Conservation (phyloP, 2,888 invertebrate species). For the Sycophila texana region DNA sequence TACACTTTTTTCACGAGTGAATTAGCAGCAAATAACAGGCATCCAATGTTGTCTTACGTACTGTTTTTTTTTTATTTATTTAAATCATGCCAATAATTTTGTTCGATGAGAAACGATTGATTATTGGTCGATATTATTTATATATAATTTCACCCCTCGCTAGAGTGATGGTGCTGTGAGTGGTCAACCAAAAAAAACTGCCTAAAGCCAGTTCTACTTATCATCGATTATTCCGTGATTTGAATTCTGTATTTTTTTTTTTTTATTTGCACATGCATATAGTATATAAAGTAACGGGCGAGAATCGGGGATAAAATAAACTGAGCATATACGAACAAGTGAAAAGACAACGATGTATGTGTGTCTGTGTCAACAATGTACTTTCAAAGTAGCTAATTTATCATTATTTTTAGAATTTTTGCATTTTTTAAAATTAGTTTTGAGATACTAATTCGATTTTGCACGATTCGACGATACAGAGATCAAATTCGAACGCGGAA, state of each 20-base stretch:
- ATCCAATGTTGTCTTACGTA: constrained; percentile 3
- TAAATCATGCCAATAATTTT: neutral
- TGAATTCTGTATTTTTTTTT: neutral
- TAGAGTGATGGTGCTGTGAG: neutral
- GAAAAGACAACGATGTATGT: constrained; percentile 8
- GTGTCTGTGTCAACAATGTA: constrained; percentile 4
- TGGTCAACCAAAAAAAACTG: constrained; percentile 37
- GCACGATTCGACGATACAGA: neutral
- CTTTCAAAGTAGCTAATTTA: constrained; percentile 12
- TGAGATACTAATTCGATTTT: constrained; percentile 1
- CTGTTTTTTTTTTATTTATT: constrained; percentile 10
- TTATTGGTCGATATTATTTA: constrained; percentile 14
- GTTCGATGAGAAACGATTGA: constrained; percentile 10
- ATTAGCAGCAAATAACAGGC: constrained; percentile 26
- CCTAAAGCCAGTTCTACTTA: constrained; percentile 41
- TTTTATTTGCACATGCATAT: neutral
- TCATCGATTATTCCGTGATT: neutral
- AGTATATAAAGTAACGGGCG: neutral
- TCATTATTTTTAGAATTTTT: neutral
- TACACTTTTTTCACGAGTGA: constrained; percentile 25
- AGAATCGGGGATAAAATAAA: neutral
- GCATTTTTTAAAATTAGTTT: constrained; percentile 9
- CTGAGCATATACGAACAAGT: neutral
- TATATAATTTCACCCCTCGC: constrained; percentile 18
- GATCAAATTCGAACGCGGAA: neutral